These are phyloP conservation scores for Mus pahari DNA, from an alignment of 2,113 vertebrate species.

Conservation along the genomic window DNA sequence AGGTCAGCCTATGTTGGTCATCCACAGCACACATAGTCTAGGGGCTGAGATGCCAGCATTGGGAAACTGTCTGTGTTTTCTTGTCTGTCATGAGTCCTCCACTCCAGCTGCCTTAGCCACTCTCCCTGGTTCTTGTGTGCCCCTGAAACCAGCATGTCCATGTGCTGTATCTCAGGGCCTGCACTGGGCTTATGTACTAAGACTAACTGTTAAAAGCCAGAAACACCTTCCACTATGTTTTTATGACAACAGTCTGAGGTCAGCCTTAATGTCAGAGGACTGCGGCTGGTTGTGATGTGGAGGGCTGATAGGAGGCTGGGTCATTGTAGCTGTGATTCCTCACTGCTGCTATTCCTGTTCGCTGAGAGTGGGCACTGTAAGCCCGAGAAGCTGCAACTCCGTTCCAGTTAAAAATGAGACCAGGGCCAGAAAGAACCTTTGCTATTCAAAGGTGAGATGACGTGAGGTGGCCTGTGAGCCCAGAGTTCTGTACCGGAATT, in stretches of 20 bases:
- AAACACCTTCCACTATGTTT: background rate
- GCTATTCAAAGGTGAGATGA: no score
- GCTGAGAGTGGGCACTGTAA: background rate
- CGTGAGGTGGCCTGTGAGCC: background rate
- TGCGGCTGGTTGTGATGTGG: background rate
- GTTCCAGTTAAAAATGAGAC: background rate
- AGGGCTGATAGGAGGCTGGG: background rate
- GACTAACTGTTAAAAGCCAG: background rate
- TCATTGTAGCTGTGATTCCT: background rate
- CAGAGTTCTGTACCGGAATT: background rate
- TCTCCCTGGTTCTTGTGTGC: background rate
- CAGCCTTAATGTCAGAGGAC: background rate
- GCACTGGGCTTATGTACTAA: background rate
- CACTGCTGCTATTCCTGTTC: background rate
- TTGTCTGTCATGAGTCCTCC: no score
- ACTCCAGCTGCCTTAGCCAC: background rate
- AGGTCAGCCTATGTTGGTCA: no score
- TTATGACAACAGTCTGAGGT: background rate
- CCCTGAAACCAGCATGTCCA: fast-evolving
- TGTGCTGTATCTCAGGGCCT: background rate
- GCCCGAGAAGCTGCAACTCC: background rate
- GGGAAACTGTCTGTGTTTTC: no score
- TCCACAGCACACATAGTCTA: background rate
- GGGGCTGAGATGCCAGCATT: background rate
- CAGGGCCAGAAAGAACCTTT: background rate